Conservation (phyloP, 1,140 invertebrate species). For the Sycobia sp. region DNA sequence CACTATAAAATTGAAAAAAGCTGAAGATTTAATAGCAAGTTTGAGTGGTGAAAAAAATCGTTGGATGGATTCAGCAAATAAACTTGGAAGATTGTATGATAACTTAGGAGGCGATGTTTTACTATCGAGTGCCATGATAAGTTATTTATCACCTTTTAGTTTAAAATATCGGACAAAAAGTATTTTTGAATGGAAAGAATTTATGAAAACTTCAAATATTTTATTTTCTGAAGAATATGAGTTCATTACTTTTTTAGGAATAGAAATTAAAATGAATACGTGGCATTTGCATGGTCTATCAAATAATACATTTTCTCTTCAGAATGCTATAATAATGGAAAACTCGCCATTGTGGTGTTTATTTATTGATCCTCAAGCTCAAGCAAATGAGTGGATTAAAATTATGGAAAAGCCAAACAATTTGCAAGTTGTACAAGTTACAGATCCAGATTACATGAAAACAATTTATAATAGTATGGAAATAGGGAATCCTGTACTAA, state of each 20-base stretch:
- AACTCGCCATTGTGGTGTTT: slow-evolving; percentile 66
- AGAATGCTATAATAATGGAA: slow-evolving; percentile 72
- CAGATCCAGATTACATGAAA: slow-evolving; percentile 66
- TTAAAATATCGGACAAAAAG: slow-evolving; percentile 57
- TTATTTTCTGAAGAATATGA: slow-evolving; percentile 66
- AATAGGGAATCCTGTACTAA: slow-evolving; percentile 66
- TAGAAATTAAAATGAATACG: slow-evolving; percentile 64
- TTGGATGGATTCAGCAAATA: slow-evolving; percentile 67
- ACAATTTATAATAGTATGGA: slow-evolving; percentile 67
- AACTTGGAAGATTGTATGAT: slow-evolving; percentile 64
- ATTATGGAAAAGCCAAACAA: slow-evolving; percentile 69
- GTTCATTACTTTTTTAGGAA: slow-evolving; percentile 65
- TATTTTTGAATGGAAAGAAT: slow-evolving; percentile 62
- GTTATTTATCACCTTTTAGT: slow-evolving; percentile 70
- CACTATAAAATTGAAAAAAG: slow-evolving; percentile 71
- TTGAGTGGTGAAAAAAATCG: slow-evolving; percentile 72
- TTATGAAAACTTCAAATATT: slow-evolving; percentile 62
- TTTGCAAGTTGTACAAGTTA: slow-evolving; percentile 64
- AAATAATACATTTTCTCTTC: slow-evolving; percentile 69
- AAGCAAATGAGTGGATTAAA: slow-evolving; percentile 75
- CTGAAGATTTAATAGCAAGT: slow-evolving; percentile 69
- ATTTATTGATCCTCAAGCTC: slow-evolving; percentile 75
- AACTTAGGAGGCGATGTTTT: slow-evolving; percentile 71
- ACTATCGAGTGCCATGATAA: slow-evolving; percentile 69
- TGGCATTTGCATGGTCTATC: slow-evolving; percentile 72